Percentiles rank a stretch among this genome's conserved stretches.
These are phyloP conservation scores for Platalea minor DNA, from an alignment of 2,797 vertebrate species.

Conservation along the genomic window DNA sequence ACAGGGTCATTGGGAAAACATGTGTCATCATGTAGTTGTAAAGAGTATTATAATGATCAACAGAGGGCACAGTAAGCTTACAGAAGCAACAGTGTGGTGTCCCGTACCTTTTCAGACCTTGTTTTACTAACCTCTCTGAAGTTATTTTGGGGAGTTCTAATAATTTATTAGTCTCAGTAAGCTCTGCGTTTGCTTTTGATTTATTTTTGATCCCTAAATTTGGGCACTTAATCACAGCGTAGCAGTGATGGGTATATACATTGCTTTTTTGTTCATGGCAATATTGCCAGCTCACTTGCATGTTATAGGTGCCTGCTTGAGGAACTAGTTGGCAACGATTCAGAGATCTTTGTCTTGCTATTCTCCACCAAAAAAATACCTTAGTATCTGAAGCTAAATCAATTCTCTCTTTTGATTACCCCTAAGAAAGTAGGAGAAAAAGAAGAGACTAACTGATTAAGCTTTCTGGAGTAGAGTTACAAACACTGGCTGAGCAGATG, in stretches of 20 bases:
- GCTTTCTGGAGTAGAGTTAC: not conserved
- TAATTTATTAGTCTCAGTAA: not conserved
- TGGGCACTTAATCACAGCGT: not conserved
- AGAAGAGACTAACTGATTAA: not conserved
- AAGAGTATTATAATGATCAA: not conserved
- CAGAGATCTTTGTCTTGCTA: not conserved
- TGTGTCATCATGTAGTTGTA: not conserved
- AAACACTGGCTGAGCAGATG: not conserved
- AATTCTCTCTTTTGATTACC: not conserved
- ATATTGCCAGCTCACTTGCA: not conserved
- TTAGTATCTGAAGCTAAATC: not conserved
- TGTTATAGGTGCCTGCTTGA: not conserved
- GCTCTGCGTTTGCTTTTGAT: not conserved
- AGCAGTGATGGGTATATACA: not conserved
- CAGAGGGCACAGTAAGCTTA: slow-evolving; percentile 28
- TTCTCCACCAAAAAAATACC: not conserved
- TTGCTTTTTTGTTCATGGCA: not conserved
- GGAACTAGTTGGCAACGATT: not conserved
- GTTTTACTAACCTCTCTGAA: not conserved
- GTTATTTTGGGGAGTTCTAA: not conserved
- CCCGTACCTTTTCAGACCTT: not conserved
- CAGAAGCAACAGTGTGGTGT: not conserved
- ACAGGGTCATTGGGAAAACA: not conserved
- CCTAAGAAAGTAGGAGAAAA: not conserved
- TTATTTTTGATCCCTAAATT: not conserved